Base-by-base conservation (phyloP, 2,888 invertebrate species). In the Diloba caeruleocephala region DNA sequence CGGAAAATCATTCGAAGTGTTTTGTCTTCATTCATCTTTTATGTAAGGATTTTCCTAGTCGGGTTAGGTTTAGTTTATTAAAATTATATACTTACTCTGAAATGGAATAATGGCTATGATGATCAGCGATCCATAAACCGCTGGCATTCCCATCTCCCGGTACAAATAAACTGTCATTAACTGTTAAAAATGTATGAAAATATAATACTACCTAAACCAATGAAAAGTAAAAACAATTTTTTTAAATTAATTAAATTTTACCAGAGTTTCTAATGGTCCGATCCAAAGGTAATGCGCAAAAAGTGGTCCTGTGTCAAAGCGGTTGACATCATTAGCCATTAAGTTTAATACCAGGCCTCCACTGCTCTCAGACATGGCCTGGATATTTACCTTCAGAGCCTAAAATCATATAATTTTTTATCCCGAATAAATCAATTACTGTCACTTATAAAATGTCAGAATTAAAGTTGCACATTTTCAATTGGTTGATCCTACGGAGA, bases 201-300 rank as follows among this genome's bases (percentile, higher is more conserved):
- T 3, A 3, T 2, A 4, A 4, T 21, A 21, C 5, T 21, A 21
- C 1, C 7, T 21, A 21, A 1, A 7, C 7, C 1, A 3, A 21
- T 7, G 21, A 3, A 21, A 1, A 1, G 21, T 21, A 5, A 21
- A 21, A 21, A 4, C 6, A 21, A n/a, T n/a, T n/a, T n/a, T 3
- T 29, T 29, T 29, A 5, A n/a, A n/a, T 9, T 4, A 14, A 1
- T 3, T n/a, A 0, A 8, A 15, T 7, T 71, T 61, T 64, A 96
- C 95, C 52, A 95, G 46, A n/a, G 96, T 94, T 79, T 96, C 95
- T 6, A 96, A 61, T 0, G 97, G 97, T 14, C 96, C 96, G 49
- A 97, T 94, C 96, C 97, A 96, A 10, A 97, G 90, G 73, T 96
- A 97, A 79, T 97, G 96, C 0, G 95, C 84, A 74, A 96, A 96